A percentile compares a stretch with the other conserved stretches of the same genome.
These are phyloP conservation scores for Octonoba sinensis DNA, from an alignment of 2,888 invertebrate genomes.

Conservation along the genomic window DNA sequence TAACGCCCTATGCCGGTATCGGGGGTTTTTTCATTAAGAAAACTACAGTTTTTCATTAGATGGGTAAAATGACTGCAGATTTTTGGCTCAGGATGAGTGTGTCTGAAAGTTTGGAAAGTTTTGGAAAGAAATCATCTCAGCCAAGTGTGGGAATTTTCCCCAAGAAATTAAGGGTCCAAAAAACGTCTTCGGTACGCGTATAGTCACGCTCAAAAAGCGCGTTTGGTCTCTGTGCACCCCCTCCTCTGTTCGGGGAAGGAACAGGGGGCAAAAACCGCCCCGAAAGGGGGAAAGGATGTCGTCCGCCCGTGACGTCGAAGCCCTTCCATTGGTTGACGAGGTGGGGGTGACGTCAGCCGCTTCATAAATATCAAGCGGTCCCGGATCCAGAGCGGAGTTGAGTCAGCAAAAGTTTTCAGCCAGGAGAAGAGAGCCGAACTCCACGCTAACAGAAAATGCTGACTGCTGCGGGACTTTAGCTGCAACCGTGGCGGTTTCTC, in stretches of 20 bases:
- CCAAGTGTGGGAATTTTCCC: not conserved
- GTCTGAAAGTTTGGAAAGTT: no score
- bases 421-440: constrained; percentile 20
- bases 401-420: constrained; percentile 63
- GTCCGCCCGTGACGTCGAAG: constrained; percentile 28
- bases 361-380: constrained; percentile 65
- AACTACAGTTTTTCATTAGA: no score
- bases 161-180: constrained; percentile 2
- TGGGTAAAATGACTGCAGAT: no score
- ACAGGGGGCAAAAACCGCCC: constrained; percentile 15
- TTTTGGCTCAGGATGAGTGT: no score
- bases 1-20: no score
- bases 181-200: constrained; percentile 1
- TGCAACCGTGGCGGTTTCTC: constrained; percentile 41
- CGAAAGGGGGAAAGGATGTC: constrained; percentile 17
- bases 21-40: no score
- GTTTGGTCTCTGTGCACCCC: constrained; percentile 27
- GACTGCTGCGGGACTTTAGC: constrained; percentile 43
- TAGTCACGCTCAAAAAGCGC: constrained; percentile 55
- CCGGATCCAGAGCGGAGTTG: constrained; percentile 52
- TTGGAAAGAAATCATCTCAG: not conserved
- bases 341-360: constrained; percentile 59
- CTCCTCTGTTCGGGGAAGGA: constrained; percentile 25
- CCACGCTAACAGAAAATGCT: constrained; percentile 37
- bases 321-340: constrained; percentile 30